A percentile compares a stretch with the other conserved stretches of the same genome.
Conservation (phyloP, 2,113 vertebrate genomes). For the Trinectes maculatus region DNA sequence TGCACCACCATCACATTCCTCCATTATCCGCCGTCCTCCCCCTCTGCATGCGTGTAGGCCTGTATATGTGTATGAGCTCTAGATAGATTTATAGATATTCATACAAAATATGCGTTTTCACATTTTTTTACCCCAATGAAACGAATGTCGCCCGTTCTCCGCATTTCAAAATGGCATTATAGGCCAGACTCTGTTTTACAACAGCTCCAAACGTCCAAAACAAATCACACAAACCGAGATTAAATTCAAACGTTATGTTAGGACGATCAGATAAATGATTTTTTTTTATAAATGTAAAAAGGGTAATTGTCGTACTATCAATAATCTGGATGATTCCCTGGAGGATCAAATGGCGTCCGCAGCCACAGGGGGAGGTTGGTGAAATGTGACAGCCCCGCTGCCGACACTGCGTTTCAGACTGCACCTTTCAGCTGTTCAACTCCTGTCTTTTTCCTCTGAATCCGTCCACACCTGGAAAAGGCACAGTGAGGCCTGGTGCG, state of each 20-base stretch:
- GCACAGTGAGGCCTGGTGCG: slow-evolving; percentile 21
- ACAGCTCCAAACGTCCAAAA: neutral
- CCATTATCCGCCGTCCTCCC: slow-evolving; percentile 26
- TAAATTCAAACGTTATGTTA: neutral
- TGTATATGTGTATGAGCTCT: too few species aligned
- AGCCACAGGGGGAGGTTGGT: slow-evolving; percentile 1
- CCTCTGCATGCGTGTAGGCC: neutral
- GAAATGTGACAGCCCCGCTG: slow-evolving; percentile 9
- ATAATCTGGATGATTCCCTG: slow-evolving; percentile 20
- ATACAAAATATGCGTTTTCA: neutral
- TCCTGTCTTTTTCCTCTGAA: neutral
- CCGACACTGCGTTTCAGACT: slow-evolving; percentile 15
- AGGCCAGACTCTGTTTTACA: neutral
- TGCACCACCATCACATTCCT: slow-evolving; percentile 42
- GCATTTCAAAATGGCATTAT: neutral
- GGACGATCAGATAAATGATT: neutral
- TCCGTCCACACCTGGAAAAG: neutral
- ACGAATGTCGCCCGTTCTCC: neutral
- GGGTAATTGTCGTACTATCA: too few species aligned
- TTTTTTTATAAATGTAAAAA: neutral
- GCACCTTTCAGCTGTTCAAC: neutral
- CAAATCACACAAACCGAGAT: neutral
- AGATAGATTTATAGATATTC: too few species aligned
- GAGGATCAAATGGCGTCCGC: slow-evolving; percentile 47
- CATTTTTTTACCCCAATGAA: neutral